Evolutionary conservation across 2,113 vertebrate species (phyloP).

Genomic region (Rissa tridactyla): DNA sequence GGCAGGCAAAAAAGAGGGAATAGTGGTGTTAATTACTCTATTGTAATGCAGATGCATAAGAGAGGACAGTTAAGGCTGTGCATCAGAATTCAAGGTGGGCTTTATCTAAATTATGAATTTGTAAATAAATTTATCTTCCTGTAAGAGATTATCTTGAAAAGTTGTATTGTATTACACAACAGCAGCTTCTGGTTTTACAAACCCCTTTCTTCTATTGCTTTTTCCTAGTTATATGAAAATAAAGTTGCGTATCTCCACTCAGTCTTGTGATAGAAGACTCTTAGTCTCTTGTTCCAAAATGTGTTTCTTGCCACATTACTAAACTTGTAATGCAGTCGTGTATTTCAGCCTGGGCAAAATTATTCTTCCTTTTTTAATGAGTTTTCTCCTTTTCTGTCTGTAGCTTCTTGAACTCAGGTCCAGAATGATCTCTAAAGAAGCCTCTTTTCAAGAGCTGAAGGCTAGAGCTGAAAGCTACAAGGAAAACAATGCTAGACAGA

Average conservation of each 20-base stretch:
- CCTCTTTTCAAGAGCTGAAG: slow-evolving; percentile 74
- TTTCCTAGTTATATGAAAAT: background rate
- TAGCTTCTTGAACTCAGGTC: slow-evolving; percentile 76
- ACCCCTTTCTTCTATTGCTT: background rate
- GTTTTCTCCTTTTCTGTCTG: background rate
- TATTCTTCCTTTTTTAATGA: background rate
- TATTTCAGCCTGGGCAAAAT: background rate
- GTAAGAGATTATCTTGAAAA: background rate
- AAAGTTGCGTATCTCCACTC: background rate
- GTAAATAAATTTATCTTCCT: background rate
- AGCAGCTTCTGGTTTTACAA: background rate
- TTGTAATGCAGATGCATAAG: background rate
- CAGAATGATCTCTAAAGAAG: slow-evolving; percentile 73
- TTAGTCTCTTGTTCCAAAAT: background rate
- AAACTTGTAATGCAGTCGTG: background rate
- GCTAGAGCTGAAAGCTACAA: slow-evolving; percentile 72
- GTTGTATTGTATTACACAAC: background rate
- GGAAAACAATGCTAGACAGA: slow-evolving; percentile 78
- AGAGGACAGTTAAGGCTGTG: background rate
- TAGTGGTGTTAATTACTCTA: background rate
- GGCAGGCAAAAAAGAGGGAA: background rate
- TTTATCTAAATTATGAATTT: background rate
- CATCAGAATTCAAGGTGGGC: background rate
- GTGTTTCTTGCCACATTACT: background rate
- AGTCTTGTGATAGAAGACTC: background rate